Percentiles rank a stretch among this genome's conserved stretches.
phyloP scores from a whole-genome alignment of 2,888 invertebrate genomes.

The Deilephila elpenor region DNA sequence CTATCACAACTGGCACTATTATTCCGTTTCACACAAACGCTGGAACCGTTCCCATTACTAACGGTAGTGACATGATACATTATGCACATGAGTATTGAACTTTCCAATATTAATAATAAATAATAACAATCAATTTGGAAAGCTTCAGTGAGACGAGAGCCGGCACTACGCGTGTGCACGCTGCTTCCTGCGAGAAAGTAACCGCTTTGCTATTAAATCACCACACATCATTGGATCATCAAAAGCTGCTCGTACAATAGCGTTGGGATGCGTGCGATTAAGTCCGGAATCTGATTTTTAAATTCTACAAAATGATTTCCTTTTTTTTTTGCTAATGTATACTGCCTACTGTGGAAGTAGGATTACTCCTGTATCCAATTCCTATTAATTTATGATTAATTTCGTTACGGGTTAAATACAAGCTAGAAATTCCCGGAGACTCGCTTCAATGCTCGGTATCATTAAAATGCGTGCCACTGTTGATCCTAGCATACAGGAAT shows the following conservation, averaged over 20 bases:
- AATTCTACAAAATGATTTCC: too few relatives aligned
- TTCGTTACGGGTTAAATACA: too few relatives aligned
- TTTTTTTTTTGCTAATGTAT: too few relatives aligned
- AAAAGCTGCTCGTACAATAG: not conserved
- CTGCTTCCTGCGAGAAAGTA: constrained; percentile 21
- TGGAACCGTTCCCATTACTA: not conserved
- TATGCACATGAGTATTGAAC: constrained; percentile 11
- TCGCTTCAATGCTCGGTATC: too few relatives aligned
- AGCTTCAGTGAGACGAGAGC: constrained; percentile 18
- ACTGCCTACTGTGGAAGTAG: too few relatives aligned
- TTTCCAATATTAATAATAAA: constrained; percentile 22
- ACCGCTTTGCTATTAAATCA: constrained; percentile 10
- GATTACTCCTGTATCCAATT: too few relatives aligned
- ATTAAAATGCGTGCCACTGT: too few relatives aligned
- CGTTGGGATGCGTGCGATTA: not conserved
- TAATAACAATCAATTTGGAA: constrained; percentile 24
- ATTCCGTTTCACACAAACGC: not conserved
- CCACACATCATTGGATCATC: constrained; percentile 22
- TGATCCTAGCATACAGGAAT: too few relatives aligned
- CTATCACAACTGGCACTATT: not conserved
- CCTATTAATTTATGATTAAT: too few relatives aligned
- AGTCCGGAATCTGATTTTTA: not conserved
- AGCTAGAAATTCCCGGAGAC: too few relatives aligned
- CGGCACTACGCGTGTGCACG: not conserved
- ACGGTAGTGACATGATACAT: constrained; percentile 12